Conservation (phyloP, 2,113 vertebrate genomes). For the Macrotis lagotis region DNA sequence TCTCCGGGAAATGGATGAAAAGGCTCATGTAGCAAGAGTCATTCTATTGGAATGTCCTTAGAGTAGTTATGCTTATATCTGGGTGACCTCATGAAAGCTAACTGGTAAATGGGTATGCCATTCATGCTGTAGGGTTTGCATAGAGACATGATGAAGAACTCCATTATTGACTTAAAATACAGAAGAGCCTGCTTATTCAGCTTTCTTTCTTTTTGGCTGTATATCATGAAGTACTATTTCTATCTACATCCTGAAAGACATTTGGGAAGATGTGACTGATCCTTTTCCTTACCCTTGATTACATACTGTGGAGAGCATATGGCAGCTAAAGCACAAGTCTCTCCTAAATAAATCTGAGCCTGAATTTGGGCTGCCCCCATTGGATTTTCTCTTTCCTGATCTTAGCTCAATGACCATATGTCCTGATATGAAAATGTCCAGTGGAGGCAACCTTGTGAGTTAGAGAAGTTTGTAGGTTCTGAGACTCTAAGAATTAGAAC, state of each 20-base stretch:
- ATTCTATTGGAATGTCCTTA: neutral
- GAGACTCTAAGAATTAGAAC: too few relatives aligned
- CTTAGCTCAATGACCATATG: neutral
- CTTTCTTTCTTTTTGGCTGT: neutral
- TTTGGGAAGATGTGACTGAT: neutral
- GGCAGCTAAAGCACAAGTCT: neutral
- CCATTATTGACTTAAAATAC: neutral
- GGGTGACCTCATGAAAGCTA: neutral
- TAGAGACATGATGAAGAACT: neutral
- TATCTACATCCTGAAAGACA: neutral
- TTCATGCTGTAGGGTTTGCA: neutral
- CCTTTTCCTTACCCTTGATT: neutral
- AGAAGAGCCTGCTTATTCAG: neutral
- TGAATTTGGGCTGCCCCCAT: neutral
- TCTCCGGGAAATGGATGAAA: neutral
- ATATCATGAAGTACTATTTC: neutral
- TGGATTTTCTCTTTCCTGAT: neutral
- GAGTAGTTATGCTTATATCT: neutral
- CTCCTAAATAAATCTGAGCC: neutral
- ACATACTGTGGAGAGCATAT: neutral
- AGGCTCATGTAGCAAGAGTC: neutral
- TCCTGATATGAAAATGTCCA: neutral
- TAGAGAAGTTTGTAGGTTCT: too few relatives aligned
- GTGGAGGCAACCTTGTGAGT: too few relatives aligned
- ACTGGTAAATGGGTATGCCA: neutral